phyloP scores from a whole-genome alignment of 1,140 invertebrate species.

The Liolophura sinensis region DNA sequence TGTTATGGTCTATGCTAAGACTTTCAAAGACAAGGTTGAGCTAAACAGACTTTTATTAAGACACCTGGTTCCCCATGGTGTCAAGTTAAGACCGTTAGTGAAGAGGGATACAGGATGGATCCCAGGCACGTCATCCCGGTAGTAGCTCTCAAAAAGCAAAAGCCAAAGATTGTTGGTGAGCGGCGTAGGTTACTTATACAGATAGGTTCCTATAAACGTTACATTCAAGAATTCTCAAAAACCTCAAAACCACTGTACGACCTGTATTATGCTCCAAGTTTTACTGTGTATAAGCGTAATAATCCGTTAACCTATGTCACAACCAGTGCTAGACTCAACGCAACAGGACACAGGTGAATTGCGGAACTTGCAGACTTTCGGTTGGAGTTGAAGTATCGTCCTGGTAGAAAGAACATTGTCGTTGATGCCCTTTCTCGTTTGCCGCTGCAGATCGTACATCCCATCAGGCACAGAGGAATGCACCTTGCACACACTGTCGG shows the following conservation, averaged over 20 bases:
- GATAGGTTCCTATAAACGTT: slow-evolving; percentile 52
- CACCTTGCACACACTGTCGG: too few species aligned
- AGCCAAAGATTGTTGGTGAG: slow-evolving; percentile 44
- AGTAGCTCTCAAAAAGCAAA: slow-evolving; percentile 37
- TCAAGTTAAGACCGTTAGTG: slow-evolving; percentile 20
- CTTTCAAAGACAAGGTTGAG: slow-evolving; percentile 16
- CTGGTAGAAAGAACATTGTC: slow-evolving; percentile 10
- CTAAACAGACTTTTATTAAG: slow-evolving; percentile 45
- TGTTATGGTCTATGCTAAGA: too few species aligned
- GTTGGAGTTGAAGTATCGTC: slow-evolving; percentile 17
- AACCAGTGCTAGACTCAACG: slow-evolving; percentile 1
- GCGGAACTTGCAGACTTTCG: neutral
- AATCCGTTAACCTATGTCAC: neutral
- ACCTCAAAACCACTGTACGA: slow-evolving; percentile 15
- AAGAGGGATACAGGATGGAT: slow-evolving; percentile 41
- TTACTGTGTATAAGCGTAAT: slow-evolving; percentile 18
- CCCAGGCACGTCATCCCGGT: slow-evolving; percentile 56
- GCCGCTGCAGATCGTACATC: slow-evolving; percentile 9
- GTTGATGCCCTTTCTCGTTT: slow-evolving; percentile 10
- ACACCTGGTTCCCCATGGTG: slow-evolving; percentile 46
- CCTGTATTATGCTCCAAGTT: slow-evolving; percentile 19
- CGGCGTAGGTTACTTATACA: slow-evolving; percentile 60
- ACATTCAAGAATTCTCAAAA: slow-evolving; percentile 52
- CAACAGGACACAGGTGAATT: slow-evolving; percentile 8
- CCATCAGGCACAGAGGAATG: too few species aligned